Base-by-base conservation (phyloP, 1,140 invertebrate species). In the Rhagoletis zephyria region DNA sequence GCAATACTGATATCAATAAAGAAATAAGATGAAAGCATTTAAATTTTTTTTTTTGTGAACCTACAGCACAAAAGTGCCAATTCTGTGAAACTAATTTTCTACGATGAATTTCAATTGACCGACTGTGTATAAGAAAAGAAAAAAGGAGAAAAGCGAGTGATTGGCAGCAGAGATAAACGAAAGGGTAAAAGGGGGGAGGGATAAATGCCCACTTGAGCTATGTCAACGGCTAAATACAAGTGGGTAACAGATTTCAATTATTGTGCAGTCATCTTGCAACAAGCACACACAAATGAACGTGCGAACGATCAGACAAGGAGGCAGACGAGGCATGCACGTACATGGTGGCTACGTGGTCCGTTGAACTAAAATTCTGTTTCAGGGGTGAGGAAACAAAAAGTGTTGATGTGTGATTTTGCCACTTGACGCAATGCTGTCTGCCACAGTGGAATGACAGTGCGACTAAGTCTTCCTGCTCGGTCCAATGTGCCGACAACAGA, bases 341-440 rank as follows among this genome's bases (percentile, higher is more conserved):
- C 30, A 30, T 30, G 30, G 30, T 30, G 0, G 30, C 30, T 30
- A 30, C 30, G 30, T 48, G 45, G 67, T 16, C 45, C 45, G 40
- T 48, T 42, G 42, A 16, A 6, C 67, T 5, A 74, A 14, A 48
- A 12, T 81, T 85, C 30, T 40, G 51, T 85, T n/a, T 40, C 5
- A 56, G 30, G 59, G 7, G 4, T 30, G 9, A 19, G 59, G 14
- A 85, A 85, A 60, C 59, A 5, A 30, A 10, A 12, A 30, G 59
- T 16, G 59, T 85, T 61, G 60, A 45, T 85, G 60, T 85, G 59
- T 56, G 85, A 85, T 63, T 87, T 87, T 87, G 65, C 86, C 86
- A 87, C 86, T 87, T 87, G 86, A 87, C 86, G 86, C 86, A 67
- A 65, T 87, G 86, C 86, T 63, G 86, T 87, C 86, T 87, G 10